These are phyloP conservation scores for Zaprionus bogoriensis DNA, from an alignment of 2,888 invertebrate species.

Conservation along the genomic window DNA sequence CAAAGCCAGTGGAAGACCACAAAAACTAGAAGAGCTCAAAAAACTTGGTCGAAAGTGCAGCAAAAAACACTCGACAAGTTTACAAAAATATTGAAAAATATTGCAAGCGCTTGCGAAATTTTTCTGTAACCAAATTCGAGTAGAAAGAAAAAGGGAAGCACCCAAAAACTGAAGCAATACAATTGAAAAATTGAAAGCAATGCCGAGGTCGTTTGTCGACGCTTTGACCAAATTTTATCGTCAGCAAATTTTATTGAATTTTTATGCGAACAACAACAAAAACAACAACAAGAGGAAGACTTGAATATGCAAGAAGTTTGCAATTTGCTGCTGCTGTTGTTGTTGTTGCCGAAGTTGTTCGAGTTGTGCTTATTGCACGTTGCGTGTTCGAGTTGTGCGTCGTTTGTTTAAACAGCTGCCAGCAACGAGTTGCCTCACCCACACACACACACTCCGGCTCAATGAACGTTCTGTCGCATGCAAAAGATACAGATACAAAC, in stretches of 20 bases:
- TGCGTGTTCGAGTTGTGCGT: conserved; percentile 12
- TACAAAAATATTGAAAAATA: conserved; percentile 42
- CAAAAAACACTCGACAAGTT: too few relatives aligned
- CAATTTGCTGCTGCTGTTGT: conserved; percentile 18
- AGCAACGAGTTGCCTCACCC: conserved; percentile 16
- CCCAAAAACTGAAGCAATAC: neutral
- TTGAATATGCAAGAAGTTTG: conserved; percentile 21
- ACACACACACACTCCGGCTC: neutral
- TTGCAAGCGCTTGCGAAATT: conserved; percentile 37
- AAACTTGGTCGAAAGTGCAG: too few relatives aligned
- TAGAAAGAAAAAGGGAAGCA: neutral
- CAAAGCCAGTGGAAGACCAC: too few relatives aligned
- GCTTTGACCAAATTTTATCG: conserved; percentile 23
- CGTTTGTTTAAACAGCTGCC: conserved; percentile 72
- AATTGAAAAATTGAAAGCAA: conserved; percentile 24
- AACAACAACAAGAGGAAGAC: neutral
- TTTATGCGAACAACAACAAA: conserved; percentile 45
- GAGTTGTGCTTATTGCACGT: conserved; percentile 21
- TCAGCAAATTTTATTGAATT: conserved; percentile 69
- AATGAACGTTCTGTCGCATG: conserved; percentile 28
- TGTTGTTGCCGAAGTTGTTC: conserved; percentile 7
- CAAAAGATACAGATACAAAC: conserved; percentile 54
- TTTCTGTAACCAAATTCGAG: conserved; percentile 35
- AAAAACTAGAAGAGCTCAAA: too few relatives aligned
- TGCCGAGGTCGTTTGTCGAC: conserved; percentile 49